Evolutionary conservation across 1,140 invertebrate species (phyloP).

Genomic region (Leguminivora glycinivorella): DNA sequence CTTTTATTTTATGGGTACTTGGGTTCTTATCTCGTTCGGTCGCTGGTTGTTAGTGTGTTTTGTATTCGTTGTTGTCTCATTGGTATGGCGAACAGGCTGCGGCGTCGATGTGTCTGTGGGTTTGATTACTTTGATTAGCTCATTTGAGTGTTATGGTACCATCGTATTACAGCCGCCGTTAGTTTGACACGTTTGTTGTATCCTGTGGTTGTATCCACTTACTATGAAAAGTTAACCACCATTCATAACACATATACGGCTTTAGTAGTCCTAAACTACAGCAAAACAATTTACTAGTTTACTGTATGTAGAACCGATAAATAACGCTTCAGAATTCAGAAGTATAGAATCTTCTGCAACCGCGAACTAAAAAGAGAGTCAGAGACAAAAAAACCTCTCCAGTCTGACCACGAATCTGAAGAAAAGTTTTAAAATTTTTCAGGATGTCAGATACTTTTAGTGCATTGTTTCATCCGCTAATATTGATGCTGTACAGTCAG

Average conservation of each 20-base stretch:
- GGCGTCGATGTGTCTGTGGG: constrained; percentile 73
- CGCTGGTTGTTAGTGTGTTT: constrained; percentile 41
- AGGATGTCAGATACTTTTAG: too few species aligned
- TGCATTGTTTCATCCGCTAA: too few species aligned
- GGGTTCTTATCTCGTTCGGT: not conserved
- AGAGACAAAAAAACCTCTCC: too few species aligned
- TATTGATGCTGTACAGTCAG: too few species aligned
- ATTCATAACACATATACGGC: not conserved
- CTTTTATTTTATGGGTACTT: not conserved
- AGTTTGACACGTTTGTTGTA: constrained; percentile 42
- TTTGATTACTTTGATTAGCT: constrained; percentile 73
- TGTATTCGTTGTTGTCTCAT: constrained; percentile 39
- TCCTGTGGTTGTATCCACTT: not conserved
- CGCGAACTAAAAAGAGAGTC: too few species aligned
- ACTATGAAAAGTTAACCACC: not conserved
- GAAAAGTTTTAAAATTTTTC: too few species aligned
- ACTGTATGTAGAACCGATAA: too few species aligned
- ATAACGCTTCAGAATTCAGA: too few species aligned
- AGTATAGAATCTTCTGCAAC: too few species aligned
- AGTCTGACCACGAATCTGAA: too few species aligned
- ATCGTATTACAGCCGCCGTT: constrained; percentile 49
- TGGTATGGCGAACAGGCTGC: constrained; percentile 64
- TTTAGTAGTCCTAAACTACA: too few species aligned
- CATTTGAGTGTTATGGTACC: constrained; percentile 44
- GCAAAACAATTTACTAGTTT: too few species aligned